Base-by-base conservation (phyloP, 2,888 invertebrate genomes). In the Chymomyza amoena region DNA sequence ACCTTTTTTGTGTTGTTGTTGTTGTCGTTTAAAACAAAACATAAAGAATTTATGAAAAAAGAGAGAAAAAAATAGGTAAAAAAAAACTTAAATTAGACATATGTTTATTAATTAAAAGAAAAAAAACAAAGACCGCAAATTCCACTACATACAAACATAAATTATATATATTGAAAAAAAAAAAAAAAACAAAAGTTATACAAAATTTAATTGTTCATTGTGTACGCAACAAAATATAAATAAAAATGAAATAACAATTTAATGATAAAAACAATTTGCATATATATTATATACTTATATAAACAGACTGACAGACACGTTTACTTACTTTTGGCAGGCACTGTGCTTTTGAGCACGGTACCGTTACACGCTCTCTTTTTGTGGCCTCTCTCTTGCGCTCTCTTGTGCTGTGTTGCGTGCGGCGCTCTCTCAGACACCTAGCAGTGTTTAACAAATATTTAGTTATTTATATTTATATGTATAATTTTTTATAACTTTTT, bases 271-370 rank as follows among this genome's bases (percentile, higher is more conserved):
- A 39, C 56, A 16, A 69, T 66, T 60, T 45, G 36, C 20, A 64
- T 18, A 63, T 18, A n/a, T 61, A 61, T 59, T 51, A 66, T 51
- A 66, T 45, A 70, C 16, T 16, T 63, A 65, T 68, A 61, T 56
- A 61, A 79, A 79, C 80, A 79, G 78, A 78, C 78, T 78, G 78
- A 78, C 78, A 77, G 67, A 64, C 65, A 68, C 61, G 67, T 73
- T 76, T 59, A 69, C 61, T 28, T 70, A 64, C 57, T 66, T 65
- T 71, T 76, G 62, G 62, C 69, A 62, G 68, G 18, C 68, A 76
- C 64, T 74, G 64, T 68, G 59, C 7, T 20, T 25, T 39, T 9
- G 13, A 18, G n/a, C 36, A 76, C 39, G 13, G 13, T 13, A n/a
- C n/a, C n/a, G n/a, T 15, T 32, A 9, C n/a, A 28, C 39, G 10